These are phyloP conservation scores for Drosophila arawakana DNA, from an alignment of 1,140 invertebrate species.

Conservation along the genomic window DNA sequence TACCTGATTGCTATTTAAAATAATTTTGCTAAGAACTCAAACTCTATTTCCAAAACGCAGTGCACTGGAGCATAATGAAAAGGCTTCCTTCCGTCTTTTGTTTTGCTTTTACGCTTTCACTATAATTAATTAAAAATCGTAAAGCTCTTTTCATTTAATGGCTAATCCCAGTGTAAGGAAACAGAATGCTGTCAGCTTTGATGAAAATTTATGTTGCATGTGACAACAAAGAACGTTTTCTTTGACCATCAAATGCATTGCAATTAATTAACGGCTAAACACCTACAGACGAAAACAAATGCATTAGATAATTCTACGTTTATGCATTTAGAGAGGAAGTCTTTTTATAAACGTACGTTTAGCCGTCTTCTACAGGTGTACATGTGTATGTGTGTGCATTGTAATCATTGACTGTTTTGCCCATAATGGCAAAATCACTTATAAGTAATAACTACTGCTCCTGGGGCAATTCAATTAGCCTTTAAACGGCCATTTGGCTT, in stretches of 20 bases:
- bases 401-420: constrained; percentile 21
- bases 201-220: constrained; percentile 71
- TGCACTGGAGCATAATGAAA: neutral
- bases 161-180: constrained; percentile 34
- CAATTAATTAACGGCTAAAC: constrained; percentile 72
- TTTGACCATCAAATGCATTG: constrained; percentile 21
- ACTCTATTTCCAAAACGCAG: constrained; percentile 43
- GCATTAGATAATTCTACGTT: constrained; percentile 5
- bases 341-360: neutral
- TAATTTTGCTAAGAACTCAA: constrained; percentile 21
- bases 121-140: constrained; percentile 63
- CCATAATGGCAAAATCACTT: constrained; percentile 33
- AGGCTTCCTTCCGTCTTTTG: constrained; percentile 24
- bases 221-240: constrained; percentile 48
- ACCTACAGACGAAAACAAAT: constrained; percentile 48
- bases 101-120: constrained; percentile 15
- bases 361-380: neutral
- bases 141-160: constrained; percentile 29
- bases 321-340: constrained; percentile 30
- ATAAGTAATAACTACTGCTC: constrained; percentile 25
- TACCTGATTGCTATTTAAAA: constrained; percentile 3
- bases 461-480: constrained; percentile 53
- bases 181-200: constrained; percentile 43
- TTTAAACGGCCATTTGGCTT: constrained; percentile 51
- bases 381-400: neutral